These are phyloP conservation scores for Eupsilia transversa DNA, from an alignment of 2,888 invertebrate species.

Conservation along the genomic window DNA sequence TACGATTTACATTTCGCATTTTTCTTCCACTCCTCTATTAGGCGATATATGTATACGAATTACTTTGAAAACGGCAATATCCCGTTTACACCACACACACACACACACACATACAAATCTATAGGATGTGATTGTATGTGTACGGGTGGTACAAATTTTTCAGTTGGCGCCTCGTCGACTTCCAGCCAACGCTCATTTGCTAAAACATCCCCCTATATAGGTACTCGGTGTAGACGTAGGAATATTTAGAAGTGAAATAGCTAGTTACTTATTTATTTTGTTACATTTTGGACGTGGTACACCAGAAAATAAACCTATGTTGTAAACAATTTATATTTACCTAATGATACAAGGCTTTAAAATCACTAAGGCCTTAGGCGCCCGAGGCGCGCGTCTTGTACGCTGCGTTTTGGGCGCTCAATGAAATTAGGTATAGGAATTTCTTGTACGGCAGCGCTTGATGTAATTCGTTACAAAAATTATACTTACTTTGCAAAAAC, in stretches of 20 bases:
- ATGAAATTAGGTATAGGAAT: no score
- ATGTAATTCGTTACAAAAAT: no score
- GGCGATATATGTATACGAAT: constrained; percentile 44
- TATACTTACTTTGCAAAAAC: no score
- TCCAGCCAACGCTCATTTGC: constrained; percentile 84
- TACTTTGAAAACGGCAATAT: constrained; percentile 45
- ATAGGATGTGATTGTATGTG: constrained; percentile 58
- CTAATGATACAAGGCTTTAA: no score
- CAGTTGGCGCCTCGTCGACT: constrained; percentile 78
- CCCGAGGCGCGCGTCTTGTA: no score
- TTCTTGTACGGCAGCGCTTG: no score
- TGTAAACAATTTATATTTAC: no score
- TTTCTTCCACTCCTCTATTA: constrained; percentile 29
- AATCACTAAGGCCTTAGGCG: no score
- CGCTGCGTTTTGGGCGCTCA: no score
- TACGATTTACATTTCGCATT: constrained; percentile 33
- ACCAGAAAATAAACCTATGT: no score
- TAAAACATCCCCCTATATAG: constrained; percentile 83
- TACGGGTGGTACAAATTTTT: constrained; percentile 75
- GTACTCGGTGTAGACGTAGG: constrained; percentile 67
- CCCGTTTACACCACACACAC: constrained; percentile 32
- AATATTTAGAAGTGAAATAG: constrained; percentile 67
- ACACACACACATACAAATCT: constrained; percentile 15
- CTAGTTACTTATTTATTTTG: constrained; percentile 28
- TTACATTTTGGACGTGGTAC: background rate